These are phyloP conservation scores for Xiphias gladius DNA, from an alignment of 2,113 vertebrate genomes.

Conservation along the genomic window DNA sequence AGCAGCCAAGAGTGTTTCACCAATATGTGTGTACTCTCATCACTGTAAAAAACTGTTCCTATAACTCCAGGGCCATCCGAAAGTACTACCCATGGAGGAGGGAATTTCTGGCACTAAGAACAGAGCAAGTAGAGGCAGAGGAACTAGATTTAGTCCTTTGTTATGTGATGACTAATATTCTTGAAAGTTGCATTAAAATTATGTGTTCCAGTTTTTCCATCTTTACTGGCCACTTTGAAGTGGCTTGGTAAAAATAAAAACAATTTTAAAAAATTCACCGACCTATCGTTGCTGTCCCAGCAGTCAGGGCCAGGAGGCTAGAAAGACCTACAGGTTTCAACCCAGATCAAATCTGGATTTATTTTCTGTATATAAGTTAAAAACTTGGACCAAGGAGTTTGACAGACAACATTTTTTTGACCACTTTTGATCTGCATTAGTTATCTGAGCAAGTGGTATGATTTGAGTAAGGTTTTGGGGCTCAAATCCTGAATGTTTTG, in stretches of 20 bases:
- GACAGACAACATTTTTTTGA: neutral
- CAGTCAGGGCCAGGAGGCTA: neutral
- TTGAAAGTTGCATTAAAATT: neutral
- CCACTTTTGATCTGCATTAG: neutral
- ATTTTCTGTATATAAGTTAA: neutral
- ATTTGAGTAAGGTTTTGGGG: neutral
- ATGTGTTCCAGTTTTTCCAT: neutral
- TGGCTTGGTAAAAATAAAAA: neutral
- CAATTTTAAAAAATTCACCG: neutral
- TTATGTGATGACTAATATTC: neutral
- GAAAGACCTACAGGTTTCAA: neutral
- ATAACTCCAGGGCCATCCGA: no score
- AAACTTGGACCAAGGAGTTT: neutral
- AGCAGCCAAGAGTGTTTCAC: no score
- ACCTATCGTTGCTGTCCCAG: neutral
- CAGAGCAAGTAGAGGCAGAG: no score
- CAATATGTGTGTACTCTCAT: no score
- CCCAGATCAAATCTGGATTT: neutral
- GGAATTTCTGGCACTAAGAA: no score
- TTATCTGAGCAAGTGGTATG: neutral
- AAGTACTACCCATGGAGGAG: no score
- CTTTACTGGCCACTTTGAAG: neutral
- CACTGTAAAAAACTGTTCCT: no score
- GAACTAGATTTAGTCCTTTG: no score
- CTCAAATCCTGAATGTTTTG: neutral